Base-by-base conservation (phyloP, 2,888 invertebrate genomes). In the Lasioglossum leucozonium region DNA sequence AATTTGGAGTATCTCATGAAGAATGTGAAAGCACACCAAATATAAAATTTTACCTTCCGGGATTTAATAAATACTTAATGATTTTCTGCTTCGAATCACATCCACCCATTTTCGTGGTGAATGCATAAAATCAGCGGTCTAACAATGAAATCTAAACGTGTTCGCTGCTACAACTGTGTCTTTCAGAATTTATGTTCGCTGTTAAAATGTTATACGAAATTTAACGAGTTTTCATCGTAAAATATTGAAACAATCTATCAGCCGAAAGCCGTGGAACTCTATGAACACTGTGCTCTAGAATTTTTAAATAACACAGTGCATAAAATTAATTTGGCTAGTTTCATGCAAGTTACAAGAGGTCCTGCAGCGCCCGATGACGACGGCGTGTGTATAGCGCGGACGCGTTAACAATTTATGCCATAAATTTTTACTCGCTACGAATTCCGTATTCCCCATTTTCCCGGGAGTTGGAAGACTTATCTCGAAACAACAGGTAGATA, bases 191-290 rank as follows among this genome's bases (percentile, higher is more conserved):
- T 18, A 22, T 22, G 22, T 3, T 2, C 22, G 0, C 10, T 51
- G 51, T 22, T 10, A 2, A 51, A 51, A 51, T 51, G 2, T 22
- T 0, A 22, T 10, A 51, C n/a, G 22, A n/a, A 51, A n/a, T 51
- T 22, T n/a, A 51, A n/a, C n/a, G 51, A 3, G 51, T 22, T 8
- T 51, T 2, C 22, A 3, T 51, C 10, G 10, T 51, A 51, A 51
- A 51, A 51, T 51, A 51, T 51, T 51, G 51, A 22, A 51, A 22
- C 22, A 51, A 51, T 51, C 3, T n/a, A 2, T 22, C 22, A 51
- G 6, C 0, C 8, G 51, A 10, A 4, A n/a, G 10, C n/a, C 1
- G 3, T 3, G n/a, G n/a, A n/a, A 22, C 51, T 51, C 51, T 0
- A 8, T 3, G 51, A n/a, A 51, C 22, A 51, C 22, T 22, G 22